A percentile compares a stretch with the other conserved stretches of the same genome.
Evolutionary conservation across 2,888 invertebrate genomes (phyloP).

Genomic region (Rapana venosa): DNA sequence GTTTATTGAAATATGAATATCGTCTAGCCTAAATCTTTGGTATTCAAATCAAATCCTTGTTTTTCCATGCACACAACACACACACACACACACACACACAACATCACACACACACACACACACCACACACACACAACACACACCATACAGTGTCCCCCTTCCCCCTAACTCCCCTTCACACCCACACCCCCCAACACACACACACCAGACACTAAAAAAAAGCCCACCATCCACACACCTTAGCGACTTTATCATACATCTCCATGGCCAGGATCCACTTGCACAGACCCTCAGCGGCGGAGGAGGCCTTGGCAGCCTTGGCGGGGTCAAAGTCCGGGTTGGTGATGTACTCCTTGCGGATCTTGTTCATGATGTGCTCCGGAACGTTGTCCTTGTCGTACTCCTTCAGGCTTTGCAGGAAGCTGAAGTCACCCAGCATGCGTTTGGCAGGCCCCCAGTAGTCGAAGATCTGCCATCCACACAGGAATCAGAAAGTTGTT

Average conservation of each 20-base stretch:
- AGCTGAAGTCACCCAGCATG: slow-evolving; percentile 88
- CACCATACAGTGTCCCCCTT: too few relatives aligned
- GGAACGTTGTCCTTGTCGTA: slow-evolving; percentile 93
- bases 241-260: slow-evolving; percentile 78
- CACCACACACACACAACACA: not conserved
- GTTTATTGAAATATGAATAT: too few relatives aligned
- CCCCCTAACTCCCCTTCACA: too few relatives aligned
- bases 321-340: slow-evolving; percentile 79
- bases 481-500: not conserved
- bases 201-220: too few relatives aligned
- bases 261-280: slow-evolving; percentile 79
- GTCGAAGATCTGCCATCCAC: slow-evolving; percentile 83
- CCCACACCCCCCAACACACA: too few relatives aligned
- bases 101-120: not conserved
- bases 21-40: too few relatives aligned
- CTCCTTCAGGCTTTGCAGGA: slow-evolving; percentile 86
- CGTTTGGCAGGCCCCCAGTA: slow-evolving; percentile 92
- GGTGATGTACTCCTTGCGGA: slow-evolving; percentile 88
- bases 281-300: slow-evolving; percentile 89
- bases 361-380: slow-evolving; percentile 83
- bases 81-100: not conserved
- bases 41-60: too few relatives aligned
- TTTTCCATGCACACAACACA: slow-evolving; percentile 1
- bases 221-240: slow-evolving; percentile 62
- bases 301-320: slow-evolving; percentile 84